These are phyloP conservation scores for Neogobius melanostomus DNA, from an alignment of 2,113 vertebrate genomes.

Conservation along the genomic window DNA sequence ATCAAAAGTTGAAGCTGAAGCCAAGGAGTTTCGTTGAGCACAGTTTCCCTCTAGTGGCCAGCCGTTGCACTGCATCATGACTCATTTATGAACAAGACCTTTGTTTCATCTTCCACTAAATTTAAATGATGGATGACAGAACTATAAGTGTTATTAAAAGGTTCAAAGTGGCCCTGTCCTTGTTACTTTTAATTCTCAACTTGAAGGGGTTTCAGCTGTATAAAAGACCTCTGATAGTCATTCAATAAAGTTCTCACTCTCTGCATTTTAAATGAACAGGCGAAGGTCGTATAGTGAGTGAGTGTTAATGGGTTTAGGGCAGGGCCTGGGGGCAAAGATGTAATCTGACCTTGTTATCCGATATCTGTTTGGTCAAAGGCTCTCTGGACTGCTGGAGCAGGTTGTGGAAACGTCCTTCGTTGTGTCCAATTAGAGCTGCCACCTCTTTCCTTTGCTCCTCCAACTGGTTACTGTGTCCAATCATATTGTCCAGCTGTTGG, in stretches of 20 bases:
- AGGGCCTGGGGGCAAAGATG: constrained; percentile 13
- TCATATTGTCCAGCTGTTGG: constrained; percentile 89
- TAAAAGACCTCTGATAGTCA: constrained; percentile 3
- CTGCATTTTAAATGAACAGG: constrained; percentile 22
- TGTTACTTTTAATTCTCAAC: constrained; percentile 40
- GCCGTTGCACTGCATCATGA: constrained; percentile 18
- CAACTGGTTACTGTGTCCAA: constrained; percentile 88
- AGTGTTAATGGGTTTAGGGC: constrained; percentile 17
- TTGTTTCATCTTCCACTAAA: constrained; percentile 43
- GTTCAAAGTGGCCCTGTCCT: constrained; percentile 48
- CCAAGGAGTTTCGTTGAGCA: constrained; percentile 38
- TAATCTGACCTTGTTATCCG: constrained; percentile 84
- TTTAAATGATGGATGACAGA: constrained; percentile 58
- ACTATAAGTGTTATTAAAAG: constrained; percentile 39
- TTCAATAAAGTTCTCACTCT: constrained; percentile 11
- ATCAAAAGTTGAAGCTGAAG: background rate
- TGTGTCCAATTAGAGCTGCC: constrained; percentile 84
- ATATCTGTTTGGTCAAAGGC: constrained; percentile 82
- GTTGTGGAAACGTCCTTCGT: constrained; percentile 79
- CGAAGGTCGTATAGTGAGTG: background rate
- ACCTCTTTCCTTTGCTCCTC: constrained; percentile 84
- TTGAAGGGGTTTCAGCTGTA: background rate
- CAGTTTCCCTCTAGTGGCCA: constrained; percentile 72
- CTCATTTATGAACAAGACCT: constrained; percentile 10
- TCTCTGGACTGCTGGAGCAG: constrained; percentile 83